Percentiles rank a stretch among this genome's conserved stretches.
phyloP scores from a whole-genome alignment of 2,888 invertebrate genomes.

The Calliphora vomitoria region DNA sequence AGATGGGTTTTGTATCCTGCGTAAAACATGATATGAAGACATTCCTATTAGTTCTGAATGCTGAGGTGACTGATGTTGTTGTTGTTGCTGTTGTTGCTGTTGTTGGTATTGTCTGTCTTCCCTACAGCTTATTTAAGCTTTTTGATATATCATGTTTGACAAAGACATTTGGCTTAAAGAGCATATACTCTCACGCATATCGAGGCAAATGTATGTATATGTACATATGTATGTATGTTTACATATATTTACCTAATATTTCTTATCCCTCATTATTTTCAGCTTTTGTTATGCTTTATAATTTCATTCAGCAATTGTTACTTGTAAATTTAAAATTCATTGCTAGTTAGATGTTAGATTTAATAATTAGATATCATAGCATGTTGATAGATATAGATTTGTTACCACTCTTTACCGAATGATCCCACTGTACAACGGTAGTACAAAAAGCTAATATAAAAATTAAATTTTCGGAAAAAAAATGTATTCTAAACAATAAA shows the following conservation, averaged over 20 bases:
- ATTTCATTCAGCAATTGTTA: neutral
- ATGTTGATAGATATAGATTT: too few species aligned
- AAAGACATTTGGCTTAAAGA: constrained; percentile 37
- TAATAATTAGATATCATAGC: too few species aligned
- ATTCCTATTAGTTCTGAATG: neutral
- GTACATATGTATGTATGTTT: too few species aligned
- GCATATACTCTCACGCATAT: constrained; percentile 5
- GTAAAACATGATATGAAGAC: neutral
- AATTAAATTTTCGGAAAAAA: too few species aligned
- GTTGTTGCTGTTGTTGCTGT: neutral
- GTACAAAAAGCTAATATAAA: too few species aligned
- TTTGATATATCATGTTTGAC: constrained; percentile 47
- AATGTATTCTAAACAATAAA: too few species aligned
- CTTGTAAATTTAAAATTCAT: neutral
- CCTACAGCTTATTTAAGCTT: constrained; percentile 52
- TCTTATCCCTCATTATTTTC: neutral
- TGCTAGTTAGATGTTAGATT: too few species aligned
- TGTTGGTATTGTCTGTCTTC: constrained; percentile 25
- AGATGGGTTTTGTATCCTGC: neutral
- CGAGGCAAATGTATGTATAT: neutral
- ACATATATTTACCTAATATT: neutral
- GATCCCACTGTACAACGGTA: too few species aligned
- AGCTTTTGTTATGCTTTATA: neutral
- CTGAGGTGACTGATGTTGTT: neutral
- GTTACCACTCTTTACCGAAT: too few species aligned